Evolutionary conservation across 2,888 invertebrate species (phyloP), one percentile per base, ranked within the genome.

Genomic region (Limnephilus marmoratus): DNA sequence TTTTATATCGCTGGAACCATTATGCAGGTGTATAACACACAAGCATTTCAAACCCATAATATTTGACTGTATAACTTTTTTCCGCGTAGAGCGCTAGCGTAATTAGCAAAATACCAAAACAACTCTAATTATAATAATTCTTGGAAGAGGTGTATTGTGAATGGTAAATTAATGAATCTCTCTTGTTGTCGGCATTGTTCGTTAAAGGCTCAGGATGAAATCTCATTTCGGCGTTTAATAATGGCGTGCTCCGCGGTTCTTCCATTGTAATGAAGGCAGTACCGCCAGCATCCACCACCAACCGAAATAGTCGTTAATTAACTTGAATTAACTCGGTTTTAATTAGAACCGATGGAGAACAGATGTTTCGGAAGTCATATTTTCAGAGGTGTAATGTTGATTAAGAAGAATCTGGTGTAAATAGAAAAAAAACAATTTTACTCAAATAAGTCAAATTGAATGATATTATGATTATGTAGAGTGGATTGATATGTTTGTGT

Each of bases 241-340:
- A 68, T n/a, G 68, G 68, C 68, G 9, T n/a, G 24, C 68, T 68
- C 68, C 68, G 24, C 68, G 68, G 68, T 68, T 68, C 68, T 9
- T 68, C 68, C 68, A 68, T 68, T 68, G n/a, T 68, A n/a, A 24
- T n/a, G 24, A 24, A 68, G 68, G 68, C 68, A 24, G 68, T 68
- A 68, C 68, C 24, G 68, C 68, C 9, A n/a, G 24, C 68, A 68
- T 24, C 68, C 68, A 29, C 85, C 85, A 15, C 4, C 45, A n/a
- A 45, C n/a, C n/a, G 45, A 49, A 34, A 86, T 86, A 86, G 29
- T 45, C 49, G 37, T 86, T 86, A 86, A 86, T 86, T 86, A 86
- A 86, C 85, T 86, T 29, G 85, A 86, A 41, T 86, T 49, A 86
- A 41, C 49, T 86, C 85, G 0, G 49, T 13, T 68, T 41, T 86